Percentiles rank a stretch among this genome's conserved stretches.
Conservation (phyloP, 1,140 invertebrate species). For the Dendroctonus valens region DNA sequence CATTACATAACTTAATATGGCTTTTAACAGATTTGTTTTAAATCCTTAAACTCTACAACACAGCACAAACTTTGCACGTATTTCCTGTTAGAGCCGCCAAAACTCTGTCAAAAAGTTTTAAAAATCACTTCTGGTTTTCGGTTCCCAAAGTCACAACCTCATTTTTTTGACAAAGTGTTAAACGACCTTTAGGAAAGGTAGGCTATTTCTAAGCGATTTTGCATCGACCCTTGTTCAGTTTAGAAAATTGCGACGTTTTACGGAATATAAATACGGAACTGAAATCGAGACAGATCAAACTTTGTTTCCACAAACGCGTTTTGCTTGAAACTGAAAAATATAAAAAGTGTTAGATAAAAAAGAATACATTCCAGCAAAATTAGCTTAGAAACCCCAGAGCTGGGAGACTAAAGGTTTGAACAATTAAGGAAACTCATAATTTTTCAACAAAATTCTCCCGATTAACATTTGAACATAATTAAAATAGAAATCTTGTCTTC, state of each 20-base stretch:
- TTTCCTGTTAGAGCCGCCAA: constrained; percentile 17
- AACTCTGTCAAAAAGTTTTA: constrained; percentile 14
- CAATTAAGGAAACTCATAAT: too few relatives aligned
- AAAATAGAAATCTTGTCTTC: too few relatives aligned
- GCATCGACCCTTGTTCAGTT: neutral
- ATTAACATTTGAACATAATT: too few relatives aligned
- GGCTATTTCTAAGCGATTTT: neutral
- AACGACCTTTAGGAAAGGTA: constrained; percentile 12
- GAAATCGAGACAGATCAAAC: constrained; percentile 11
- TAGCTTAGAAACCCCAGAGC: too few relatives aligned
- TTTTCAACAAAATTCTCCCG: too few relatives aligned
- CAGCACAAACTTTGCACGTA: constrained; percentile 33
- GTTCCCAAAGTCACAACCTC: neutral
- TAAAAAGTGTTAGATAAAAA: too few relatives aligned
- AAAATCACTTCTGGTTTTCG: neutral
- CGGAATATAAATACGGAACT: neutral
- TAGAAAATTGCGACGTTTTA: neutral
- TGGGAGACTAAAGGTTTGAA: too few relatives aligned
- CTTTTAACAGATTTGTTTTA: constrained; percentile 15
- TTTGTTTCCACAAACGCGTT: neutral
- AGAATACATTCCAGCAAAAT: too few relatives aligned
- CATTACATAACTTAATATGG: constrained; percentile 23
- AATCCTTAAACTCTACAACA: constrained; percentile 29
- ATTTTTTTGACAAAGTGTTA: constrained; percentile 14
- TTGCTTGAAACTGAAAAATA: neutral